Evolutionary conservation across 2,797 vertebrate genomes (phyloP), one percentile per base, ranked within the genome.

Genomic region (Garrulus glandarius): DNA sequence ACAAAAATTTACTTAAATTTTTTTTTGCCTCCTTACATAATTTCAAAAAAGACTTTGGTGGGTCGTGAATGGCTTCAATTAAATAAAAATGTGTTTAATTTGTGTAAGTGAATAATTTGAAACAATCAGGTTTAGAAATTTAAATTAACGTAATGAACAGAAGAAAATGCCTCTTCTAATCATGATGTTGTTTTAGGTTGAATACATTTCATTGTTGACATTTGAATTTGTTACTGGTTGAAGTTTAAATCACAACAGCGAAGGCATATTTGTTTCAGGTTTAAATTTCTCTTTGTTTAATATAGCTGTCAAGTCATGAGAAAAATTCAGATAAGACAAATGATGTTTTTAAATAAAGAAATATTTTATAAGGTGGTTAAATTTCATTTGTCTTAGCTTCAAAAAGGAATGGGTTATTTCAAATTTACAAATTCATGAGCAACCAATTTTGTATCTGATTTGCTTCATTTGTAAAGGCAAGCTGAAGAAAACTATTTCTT

Each of bases 251-350:
- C 87, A 72, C 55, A 82, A 39, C 50, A 7, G 0, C 43, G 57
- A 67, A 88, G 22, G 67, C 22, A 41, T 91, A 87, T 84, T 89
- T 95, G 29, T 94, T 94, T 90, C 87, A 69, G 53, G 18, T 91
- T 95, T 92, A 76, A 69, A 86, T 86, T 93, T 91, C 55, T 85
- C 95, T 95, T 91, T 93, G 68, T 91, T 94, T 94, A 95, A 91
- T 71, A 26, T 30, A 92, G n/a, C 77, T 93, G 78, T 85, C 84
- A 94, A 92, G 61, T 79, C 15, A 89, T 36, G 30, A 92, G 71
- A 82, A 95, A 61, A 87, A 71, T 29, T 84, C 61, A 84, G 68
- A 89, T 91, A 41, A 81, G 57, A 65, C 3, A 69, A 89, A 69
- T 39, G 43, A 57, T 18, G 26, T 50, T 71, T 93, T 89, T 68